Percentiles rank a stretch among this genome's conserved stretches.
Conservation (phyloP, 2,888 invertebrate genomes). For the Autographa pulchrina region DNA sequence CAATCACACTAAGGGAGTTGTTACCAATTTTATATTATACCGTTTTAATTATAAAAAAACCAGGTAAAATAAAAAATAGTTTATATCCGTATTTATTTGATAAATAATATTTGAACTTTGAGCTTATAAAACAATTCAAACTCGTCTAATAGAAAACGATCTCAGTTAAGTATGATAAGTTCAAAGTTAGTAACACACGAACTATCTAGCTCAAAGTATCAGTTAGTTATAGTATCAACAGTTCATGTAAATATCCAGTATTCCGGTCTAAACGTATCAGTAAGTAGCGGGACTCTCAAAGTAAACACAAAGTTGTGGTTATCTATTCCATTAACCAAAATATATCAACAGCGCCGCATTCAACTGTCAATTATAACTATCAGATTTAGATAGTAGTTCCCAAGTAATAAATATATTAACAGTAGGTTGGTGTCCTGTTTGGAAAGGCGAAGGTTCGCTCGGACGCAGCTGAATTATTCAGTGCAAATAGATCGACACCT, state of each 20-base stretch:
- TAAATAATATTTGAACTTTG: too few relatives aligned
- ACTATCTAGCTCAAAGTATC: neutral
- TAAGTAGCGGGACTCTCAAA: constrained; percentile 16
- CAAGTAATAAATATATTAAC: constrained; percentile 66
- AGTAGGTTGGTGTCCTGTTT: constrained; percentile 53
- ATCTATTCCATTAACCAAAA: constrained; percentile 27
- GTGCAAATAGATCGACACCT: constrained; percentile 62
- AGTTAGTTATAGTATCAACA: neutral
- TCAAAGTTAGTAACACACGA: neutral
- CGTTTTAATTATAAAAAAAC: too few relatives aligned
- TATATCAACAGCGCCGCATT: constrained; percentile 48
- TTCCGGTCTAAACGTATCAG: neutral
- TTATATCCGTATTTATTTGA: too few relatives aligned
- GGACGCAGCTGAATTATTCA: constrained; percentile 67
- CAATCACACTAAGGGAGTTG: too few relatives aligned
- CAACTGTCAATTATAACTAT: constrained; percentile 70
- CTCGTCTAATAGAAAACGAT: too few relatives aligned
- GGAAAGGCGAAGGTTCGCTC: constrained; percentile 55
- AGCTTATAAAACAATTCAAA: neutral
- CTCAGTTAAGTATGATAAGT: neutral
- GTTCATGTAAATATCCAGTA: neutral
- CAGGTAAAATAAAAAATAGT: too few relatives aligned
- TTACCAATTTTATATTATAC: too few relatives aligned
- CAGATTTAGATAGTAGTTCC: constrained; percentile 63
- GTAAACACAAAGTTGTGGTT: constrained; percentile 29